These are phyloP conservation scores for Netelia fuscicornis DNA, from an alignment of 2,888 invertebrate species.

Conservation along the genomic window DNA sequence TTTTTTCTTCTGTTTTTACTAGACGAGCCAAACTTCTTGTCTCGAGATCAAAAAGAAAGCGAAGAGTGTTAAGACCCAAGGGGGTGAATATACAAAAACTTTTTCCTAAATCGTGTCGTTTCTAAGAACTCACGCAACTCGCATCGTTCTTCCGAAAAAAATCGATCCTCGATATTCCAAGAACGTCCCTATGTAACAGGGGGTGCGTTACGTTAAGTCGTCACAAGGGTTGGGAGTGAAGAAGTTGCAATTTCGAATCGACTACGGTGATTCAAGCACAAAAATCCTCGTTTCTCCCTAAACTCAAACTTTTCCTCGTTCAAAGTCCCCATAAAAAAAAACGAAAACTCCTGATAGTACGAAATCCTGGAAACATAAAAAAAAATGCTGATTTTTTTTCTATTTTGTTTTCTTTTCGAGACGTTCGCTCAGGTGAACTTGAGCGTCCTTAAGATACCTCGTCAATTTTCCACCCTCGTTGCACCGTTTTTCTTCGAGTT, in stretches of 20 bases:
- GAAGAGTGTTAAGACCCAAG: neutral
- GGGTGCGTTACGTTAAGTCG: slow-evolving; percentile 43
- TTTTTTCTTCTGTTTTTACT: too few species aligned
- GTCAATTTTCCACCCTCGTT: slow-evolving; percentile 33
- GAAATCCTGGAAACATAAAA: slow-evolving; percentile 27
- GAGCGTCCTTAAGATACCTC: slow-evolving; percentile 53
- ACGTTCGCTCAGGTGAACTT: slow-evolving; percentile 76
- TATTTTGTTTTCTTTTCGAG: slow-evolving; percentile 15
- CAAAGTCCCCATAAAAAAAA: neutral
- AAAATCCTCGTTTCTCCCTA: slow-evolving; percentile 73
- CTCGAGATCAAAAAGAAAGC: neutral
- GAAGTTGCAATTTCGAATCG: slow-evolving; percentile 70
- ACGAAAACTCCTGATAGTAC: slow-evolving; percentile 17
- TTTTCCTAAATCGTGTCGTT: slow-evolving; percentile 24
- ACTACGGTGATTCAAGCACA: slow-evolving; percentile 73
- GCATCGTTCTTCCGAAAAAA: slow-evolving; percentile 53
- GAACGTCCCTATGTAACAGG: neutral
- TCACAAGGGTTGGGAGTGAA: slow-evolving; percentile 6
- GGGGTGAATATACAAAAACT: slow-evolving; percentile 4
- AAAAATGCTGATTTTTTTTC: slow-evolving; percentile 58
- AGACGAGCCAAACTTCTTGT: neutral
- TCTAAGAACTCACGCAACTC: neutral
- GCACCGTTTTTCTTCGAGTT: neutral
- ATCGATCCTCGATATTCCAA: slow-evolving; percentile 77
- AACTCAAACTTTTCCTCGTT: slow-evolving; percentile 73